Base-by-base conservation (phyloP, 2,113 vertebrate species). In the Antigone vipio region DNA sequence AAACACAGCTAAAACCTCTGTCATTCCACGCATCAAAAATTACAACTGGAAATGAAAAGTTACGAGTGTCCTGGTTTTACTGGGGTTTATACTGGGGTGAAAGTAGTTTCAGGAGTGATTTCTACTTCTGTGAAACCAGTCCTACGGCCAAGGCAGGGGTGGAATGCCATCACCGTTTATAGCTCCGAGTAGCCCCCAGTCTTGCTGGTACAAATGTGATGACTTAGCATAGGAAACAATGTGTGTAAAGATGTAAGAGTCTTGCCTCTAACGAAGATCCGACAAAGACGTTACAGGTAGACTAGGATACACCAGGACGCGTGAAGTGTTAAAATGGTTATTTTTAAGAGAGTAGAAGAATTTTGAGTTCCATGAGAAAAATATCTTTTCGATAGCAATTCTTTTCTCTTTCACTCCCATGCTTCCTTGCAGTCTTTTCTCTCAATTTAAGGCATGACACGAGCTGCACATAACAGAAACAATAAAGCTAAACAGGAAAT, bases 401-500 rank as follows among this genome's bases (percentile, higher is more conserved):
- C 2, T 92, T 87, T 69, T 21, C 10, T 32, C 22, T 83, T 58
- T 72, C 7, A 58, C 85, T 95, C 58, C 32, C 47, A 42, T 30
- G 56, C 32, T 67, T 75, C 21, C 53, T 84, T 73, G 26, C 19
- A 85, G 38, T 26, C 29, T 86, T 83, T 85, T 78, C 71, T 82
- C 32, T 67, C 60, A 81, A 8, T 79, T 81, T 47, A 91, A 75
- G 52, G 40, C 87, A 73, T 59, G 40, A 75, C 73, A 86, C 0
- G 1, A 86, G 35, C 73, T 64, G 67, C 62, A 92, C 7, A 47
- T n/a, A 58, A 55, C 24, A 80, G 88, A 91, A 83, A 74, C 40
- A 86, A 19, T 44, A 52, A 96, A 94, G 29, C 52, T 88, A 93
- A 93, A 88, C 76, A 93, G 76, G 83, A 96, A 96, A 95, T 96